Percentiles rank a stretch among this genome's conserved stretches.
Evolutionary conservation across 2,888 invertebrate genomes (phyloP).

Genomic region (Proisotoma minuta): DNA sequence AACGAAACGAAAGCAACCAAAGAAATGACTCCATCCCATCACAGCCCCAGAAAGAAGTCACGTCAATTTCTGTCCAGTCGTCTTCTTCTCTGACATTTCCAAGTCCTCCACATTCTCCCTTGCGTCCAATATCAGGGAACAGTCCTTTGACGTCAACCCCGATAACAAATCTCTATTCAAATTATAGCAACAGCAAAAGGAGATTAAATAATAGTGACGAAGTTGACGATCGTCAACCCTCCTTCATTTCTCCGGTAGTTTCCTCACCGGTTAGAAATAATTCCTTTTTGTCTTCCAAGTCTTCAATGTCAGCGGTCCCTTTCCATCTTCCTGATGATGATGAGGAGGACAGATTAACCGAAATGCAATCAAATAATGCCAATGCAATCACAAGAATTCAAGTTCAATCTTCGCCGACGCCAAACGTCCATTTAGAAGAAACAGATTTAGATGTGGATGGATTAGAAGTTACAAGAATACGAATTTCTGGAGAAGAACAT

Average conservation of each 20-base stretch:
- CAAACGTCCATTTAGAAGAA: background rate
- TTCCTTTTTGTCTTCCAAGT: background rate
- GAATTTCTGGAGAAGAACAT: background rate
- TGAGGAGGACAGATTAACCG: background rate
- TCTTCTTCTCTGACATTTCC: background rate
- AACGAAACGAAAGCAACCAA: background rate
- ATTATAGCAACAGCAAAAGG: background rate
- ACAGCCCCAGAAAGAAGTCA: background rate
- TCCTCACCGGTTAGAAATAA: background rate
- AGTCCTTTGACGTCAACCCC: background rate
- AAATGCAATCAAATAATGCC: background rate
- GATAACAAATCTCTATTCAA: background rate
- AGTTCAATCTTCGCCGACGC: background rate
- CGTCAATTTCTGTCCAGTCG: background rate
- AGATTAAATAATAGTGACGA: no score
- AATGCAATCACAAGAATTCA: slow-evolving; percentile 3
- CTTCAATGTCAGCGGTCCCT: background rate
- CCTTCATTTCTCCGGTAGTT: background rate
- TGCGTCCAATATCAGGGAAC: background rate
- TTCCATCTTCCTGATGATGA: background rate
- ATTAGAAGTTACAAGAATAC: background rate
- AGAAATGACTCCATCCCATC: background rate
- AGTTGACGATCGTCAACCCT: no score
- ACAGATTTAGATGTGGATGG: background rate
- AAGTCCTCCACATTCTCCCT: background rate